Evolutionary conservation across 2,888 invertebrate genomes (phyloP), one percentile per base, ranked within the genome.

Genomic region (Pollenia angustigena): DNA sequence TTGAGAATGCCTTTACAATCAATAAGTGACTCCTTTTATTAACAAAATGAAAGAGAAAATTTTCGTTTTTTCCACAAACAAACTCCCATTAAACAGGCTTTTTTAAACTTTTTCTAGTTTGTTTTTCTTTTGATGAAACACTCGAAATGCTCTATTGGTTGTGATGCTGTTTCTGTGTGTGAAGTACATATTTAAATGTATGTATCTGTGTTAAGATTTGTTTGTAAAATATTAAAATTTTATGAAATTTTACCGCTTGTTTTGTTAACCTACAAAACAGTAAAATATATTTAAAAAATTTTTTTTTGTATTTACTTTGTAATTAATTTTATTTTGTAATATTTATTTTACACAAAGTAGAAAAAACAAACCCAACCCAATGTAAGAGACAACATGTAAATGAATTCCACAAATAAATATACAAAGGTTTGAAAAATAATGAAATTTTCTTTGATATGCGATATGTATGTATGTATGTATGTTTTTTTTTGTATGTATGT

Each of bases 251-350:
- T 60, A 46, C 60, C 60, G 60, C 46, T 40, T 32, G 46, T 79
- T 74, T 60, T 52, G 58, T 74, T 80, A 80, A 79, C 74, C 78
- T 16, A 79, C 12, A 83, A 60, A 50, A 12, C 18, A 58, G 18
- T 54, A 56, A 40, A 58, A 46, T 42, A 54, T 12, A 18, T 42
- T 62, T 44, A 62, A 62, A 80, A 62, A 52, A 2, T 23, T 23
- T 80, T 69, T 80, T 50, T 64, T 46, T 56, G 23, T 32, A 32
- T n/a, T 18, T 68, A 18, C 2, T 50, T 18, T 69, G 6, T 0
- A 1, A 6, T 32, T 6, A 32, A 6, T 6, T 56, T 23, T 4
- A 16, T n/a, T n/a, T 23, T 40, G n/a, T n/a, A n/a, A n/a, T n/a
- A 42, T 48, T 46, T 16, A 78, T 54, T 75, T n/a, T 32, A 14